Base-by-base conservation (phyloP, 2,797 vertebrate genomes). In the Scleropages formosus region DNA sequence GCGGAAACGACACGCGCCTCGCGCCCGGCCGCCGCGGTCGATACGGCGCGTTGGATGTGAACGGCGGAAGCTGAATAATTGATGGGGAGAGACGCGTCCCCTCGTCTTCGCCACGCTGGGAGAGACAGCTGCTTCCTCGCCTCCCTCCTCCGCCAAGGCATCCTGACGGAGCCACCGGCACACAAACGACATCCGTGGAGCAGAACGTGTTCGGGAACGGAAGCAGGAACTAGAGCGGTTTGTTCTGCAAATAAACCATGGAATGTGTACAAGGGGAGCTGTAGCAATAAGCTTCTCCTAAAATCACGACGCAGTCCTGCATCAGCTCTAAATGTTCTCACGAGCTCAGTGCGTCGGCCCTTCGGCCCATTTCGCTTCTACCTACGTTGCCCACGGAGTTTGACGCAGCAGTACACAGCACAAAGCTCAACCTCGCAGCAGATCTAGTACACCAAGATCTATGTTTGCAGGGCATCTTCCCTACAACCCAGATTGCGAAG, bases 51-150 rank as follows among this genome's bases (percentile, higher is more conserved):
- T 58, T 44, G 53, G 46, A 76, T 69, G 53, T 67, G 67, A 74
- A 64, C 61, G 12, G 22, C 27, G 18, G 73, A 51, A 49, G 65
- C 20, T 80, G 60, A 78, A 78, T 80, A 72, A 80, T 58, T 78
- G 62, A 78, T 72, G 66, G 27, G 49, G 51, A 75, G 79, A 82
- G 81, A 82, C 80, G 82, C 83, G 82, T 80, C 22, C 53, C 47
- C n/a, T n/a, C 56, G 70, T 65, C 59, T 75, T 75, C 24, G 62
- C 56, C 78, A 85, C 46, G 83, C 88, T 86, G 87, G 69, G 86
- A 82, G 24, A 80, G 81, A 85, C 82, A 89, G 88, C 85, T 82
- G 85, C 84, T 87, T 75, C 73, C 78, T 78, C 74, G 83, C 31
- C 60, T 60, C 70, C 51, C 66, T 10, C 56, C 22, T 46, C 10